A percentile compares a stretch with the other conserved stretches of the same genome.
These are phyloP conservation scores for Leucophenga montana DNA, from an alignment of 2,888 invertebrate genomes.

Conservation along the genomic window DNA sequence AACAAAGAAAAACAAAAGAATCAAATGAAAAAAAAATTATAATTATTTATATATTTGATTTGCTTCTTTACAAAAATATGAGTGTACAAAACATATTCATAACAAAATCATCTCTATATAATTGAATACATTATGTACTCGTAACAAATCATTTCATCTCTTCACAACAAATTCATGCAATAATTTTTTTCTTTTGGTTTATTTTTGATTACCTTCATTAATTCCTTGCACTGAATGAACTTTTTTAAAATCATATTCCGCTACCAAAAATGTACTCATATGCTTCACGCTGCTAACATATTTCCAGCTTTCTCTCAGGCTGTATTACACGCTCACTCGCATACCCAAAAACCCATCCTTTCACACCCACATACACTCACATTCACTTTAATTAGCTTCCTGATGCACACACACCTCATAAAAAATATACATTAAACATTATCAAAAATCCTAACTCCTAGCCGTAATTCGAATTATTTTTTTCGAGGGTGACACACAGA, in stretches of 20 bases:
- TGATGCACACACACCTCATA: conserved; percentile 36
- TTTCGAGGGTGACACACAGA: no score
- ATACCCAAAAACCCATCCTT: conserved; percentile 23
- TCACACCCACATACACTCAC: conserved; percentile 24
- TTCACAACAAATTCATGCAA: not conserved
- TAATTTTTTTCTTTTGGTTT: not conserved
- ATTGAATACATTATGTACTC: no score
- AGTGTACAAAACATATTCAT: conserved; percentile 31
- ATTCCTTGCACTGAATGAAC: not conserved
- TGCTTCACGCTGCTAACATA: not conserved
- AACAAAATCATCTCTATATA: conserved; percentile 31
- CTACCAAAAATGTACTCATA: conserved; percentile 5
- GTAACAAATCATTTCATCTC: not conserved
- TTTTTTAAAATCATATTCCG: not conserved
- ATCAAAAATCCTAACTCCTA: conserved; percentile 1
- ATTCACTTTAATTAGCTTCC: conserved; percentile 27
- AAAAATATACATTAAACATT: conserved; percentile 6
- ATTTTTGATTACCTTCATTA: not conserved
- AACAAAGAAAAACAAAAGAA: conserved; percentile 37
- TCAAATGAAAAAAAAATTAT: not conserved
- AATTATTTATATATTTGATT: not conserved
- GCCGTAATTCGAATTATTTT: conserved; percentile 6
- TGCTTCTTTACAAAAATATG: conserved; percentile 46
- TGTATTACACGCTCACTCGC: conserved; percentile 22
- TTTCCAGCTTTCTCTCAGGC: not conserved